phyloP scores from a whole-genome alignment of 2,113 vertebrate genomes.

The Electrona antarctica region DNA sequence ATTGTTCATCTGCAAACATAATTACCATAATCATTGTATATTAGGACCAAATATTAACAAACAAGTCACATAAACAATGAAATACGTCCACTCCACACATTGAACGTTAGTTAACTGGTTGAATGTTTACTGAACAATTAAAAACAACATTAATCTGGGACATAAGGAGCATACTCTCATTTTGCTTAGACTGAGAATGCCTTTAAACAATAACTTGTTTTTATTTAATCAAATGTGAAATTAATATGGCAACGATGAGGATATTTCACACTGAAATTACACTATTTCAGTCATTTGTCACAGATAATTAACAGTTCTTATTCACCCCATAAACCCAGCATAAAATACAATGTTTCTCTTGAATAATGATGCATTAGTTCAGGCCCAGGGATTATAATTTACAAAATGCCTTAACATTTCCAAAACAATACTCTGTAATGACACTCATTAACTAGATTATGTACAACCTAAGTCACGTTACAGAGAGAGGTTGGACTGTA shows the following conservation, averaged over 20 bases:
- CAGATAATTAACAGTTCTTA: neutral
- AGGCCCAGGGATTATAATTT: neutral
- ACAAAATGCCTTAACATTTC: slow-evolving; percentile 5
- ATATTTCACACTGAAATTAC: slow-evolving; percentile 34
- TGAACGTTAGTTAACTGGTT: too few species aligned
- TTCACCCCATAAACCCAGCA: slow-evolving; percentile 6
- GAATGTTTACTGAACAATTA: neutral
- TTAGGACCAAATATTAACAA: too few species aligned
- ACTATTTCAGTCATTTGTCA: slow-evolving; percentile 12
- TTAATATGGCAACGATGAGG: slow-evolving; percentile 43
- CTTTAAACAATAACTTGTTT: neutral
- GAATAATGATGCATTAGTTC: neutral
- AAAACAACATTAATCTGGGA: neutral
- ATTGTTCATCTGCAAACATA: too few species aligned
- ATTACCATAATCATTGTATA: too few species aligned
- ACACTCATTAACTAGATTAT: slow-evolving; percentile 27
- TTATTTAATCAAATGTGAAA: slow-evolving; percentile 46
- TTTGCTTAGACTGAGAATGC: too few species aligned
- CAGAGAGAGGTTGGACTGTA: slow-evolving; percentile 10
- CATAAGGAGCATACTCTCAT: neutral
- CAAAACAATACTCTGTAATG: slow-evolving; percentile 19
- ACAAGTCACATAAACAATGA: too few species aligned
- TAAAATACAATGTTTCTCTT: slow-evolving; percentile 13
- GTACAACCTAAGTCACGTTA: neutral
- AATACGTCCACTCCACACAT: too few species aligned